Evolutionary conservation across 2,113 vertebrate genomes (phyloP), one percentile per base, ranked within the genome.

Genomic region (Actenoides lindsayi): DNA sequence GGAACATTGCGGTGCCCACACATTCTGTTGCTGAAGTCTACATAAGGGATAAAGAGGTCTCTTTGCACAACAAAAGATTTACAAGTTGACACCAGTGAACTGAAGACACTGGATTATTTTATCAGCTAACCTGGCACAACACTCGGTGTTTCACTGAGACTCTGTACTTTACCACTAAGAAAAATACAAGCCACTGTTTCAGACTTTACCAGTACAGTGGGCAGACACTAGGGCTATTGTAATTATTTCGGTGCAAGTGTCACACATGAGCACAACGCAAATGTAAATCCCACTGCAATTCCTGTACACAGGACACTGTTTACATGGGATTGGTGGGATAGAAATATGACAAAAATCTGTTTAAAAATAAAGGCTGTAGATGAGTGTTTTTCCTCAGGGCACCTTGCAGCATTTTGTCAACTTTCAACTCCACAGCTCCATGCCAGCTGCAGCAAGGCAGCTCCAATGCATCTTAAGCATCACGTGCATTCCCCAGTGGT

Each of bases 401-500:
- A 79, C 41, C 62, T 37, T 71, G 48, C 14, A 78, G 50, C 67
- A 50, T 65, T 91, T 89, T 80, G n/a, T n/a, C 23, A 42, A 4
- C 14, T 84, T 78, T 31, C 35, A 93, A 35, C 13, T 39, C 46
- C 33, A 42, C n/a, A 74, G 35, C 56, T 63, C 51, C 68, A 70
- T 63, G 37, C 37, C 68, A 92, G 64, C 51, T 37, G 70, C 53
- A 57, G 53, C 27, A 73, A 73, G n/a, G 53, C 65, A 83, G 44
- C 54, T 80, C 46, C 67, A 73, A 7, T 16, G 31, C 59, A 76
- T 25, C 39, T 53, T 41, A 65, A 65, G 11, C 62, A 76, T 12
- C 0, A 0, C 1, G 1, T 25, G 14, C 30, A 20, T 73, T 86
- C 79, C 28, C 65, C 57, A 4, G 24, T 48, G 77, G 16, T 19